Percentiles rank a stretch among this genome's conserved stretches.
Conservation (phyloP, 2,888 invertebrate species). For the Vesta saturnalis region DNA sequence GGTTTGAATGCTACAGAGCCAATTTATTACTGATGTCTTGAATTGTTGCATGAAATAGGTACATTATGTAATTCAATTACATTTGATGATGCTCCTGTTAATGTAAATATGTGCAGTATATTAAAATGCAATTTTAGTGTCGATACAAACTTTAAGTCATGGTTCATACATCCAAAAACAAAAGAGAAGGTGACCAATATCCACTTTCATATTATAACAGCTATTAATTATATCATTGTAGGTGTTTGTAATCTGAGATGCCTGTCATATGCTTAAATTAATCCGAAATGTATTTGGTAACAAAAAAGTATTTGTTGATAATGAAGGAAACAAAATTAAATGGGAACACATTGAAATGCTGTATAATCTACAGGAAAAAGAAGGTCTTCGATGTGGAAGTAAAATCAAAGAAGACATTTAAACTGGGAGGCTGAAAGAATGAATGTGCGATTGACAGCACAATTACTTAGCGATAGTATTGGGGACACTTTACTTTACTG, state of each 20-base stretch:
- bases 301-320: neutral
- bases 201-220: no score
- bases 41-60: conserved; percentile 41
- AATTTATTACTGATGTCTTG: conserved; percentile 48
- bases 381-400: neutral
- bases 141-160: conserved; percentile 15
- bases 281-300: neutral
- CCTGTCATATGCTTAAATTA: neutral
- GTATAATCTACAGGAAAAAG: neutral
- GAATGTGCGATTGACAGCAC: no score
- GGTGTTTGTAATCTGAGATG: neutral
- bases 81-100: conserved; percentile 47
- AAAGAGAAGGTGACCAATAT: no score
- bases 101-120: conserved; percentile 13
- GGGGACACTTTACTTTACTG: no score
- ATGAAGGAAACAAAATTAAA: neutral
- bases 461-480: neutral
- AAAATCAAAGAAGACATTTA: no score
- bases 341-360: neutral
- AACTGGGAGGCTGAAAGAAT: no score
- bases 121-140: neutral
- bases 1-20: no score
- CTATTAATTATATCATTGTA: no score
- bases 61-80: conserved; percentile 41
- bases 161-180: no score